Base-by-base conservation (phyloP, 2,797 vertebrate species). In the Thunnus albacares region DNA sequence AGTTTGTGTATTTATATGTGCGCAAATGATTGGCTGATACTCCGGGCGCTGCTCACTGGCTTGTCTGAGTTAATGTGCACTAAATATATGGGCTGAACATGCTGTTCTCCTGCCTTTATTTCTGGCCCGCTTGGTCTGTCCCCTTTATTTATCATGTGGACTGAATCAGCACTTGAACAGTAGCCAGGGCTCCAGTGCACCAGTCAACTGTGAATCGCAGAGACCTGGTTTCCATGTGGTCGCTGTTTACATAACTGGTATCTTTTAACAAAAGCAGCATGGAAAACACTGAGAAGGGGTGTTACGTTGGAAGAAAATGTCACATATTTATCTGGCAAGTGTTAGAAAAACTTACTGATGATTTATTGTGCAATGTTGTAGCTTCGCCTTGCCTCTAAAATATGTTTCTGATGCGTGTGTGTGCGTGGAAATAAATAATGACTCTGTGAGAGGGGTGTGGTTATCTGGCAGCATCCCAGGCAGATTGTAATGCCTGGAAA, bases 131-230 rank as follows among this genome's bases (percentile, higher is more conserved):
- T 55, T 30, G 57, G 1, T 75, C 65, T 60, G 24, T 74, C 20
- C 74, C 71, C 35, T 55, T 81, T 82, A 79, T 90, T 87, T 80
- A 79, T 87, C 77, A 72, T 76, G 78, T 78, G 77, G 67, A 78
- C 84, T 90, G 89, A 90, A 80, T 92, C 89, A 89, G 86, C 84
- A 86, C 66, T 87, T 92, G 87, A 90, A 84, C 73, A 53, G 77
- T 6, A 33, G 87, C 84, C 87, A 90, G 76, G n/a, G 45, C 82
- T 82, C 71, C 74, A 76, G 77, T 57, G 71, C 79, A 87, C 77
- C 71, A 80, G 75, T 86, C 82, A 80, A 84, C 77, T 74, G 72
- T 80, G 77, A 86, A 78, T 51, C 82, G 47, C 64, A 55, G 61
- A 83, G 69, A 79, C 81, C 71, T 70, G 70, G 57, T 77, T 77